A percentile compares a stretch with the other conserved stretches of the same genome.
Evolutionary conservation across 2,888 invertebrate species (phyloP).

Genomic region (Escarpia spicata): DNA sequence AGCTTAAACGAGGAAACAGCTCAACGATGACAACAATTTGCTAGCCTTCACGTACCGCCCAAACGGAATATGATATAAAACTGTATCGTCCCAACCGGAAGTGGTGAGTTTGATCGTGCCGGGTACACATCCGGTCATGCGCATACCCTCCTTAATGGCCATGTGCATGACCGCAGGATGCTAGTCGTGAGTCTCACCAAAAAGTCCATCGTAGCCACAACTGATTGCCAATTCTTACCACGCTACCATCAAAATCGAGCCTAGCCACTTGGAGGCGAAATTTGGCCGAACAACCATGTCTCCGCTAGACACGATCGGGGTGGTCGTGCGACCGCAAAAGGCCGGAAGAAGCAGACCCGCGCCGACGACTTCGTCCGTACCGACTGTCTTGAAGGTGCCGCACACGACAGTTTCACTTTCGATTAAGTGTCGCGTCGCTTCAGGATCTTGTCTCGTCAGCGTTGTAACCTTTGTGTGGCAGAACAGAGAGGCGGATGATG

Average conservation of each 20-base stretch:
- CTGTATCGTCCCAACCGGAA: not conserved
- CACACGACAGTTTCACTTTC: not conserved
- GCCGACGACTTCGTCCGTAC: not conserved
- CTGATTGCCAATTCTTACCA: not conserved
- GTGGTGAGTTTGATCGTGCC: not conserved
- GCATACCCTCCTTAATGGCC: not conserved
- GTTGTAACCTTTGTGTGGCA: not conserved
- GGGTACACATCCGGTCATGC: not conserved
- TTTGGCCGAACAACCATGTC: not conserved
- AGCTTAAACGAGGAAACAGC: too few relatives aligned
- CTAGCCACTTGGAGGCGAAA: not conserved
- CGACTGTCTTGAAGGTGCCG: not conserved
- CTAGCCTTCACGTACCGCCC: not conserved
- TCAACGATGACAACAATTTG: not conserved
- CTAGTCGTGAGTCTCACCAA: not conserved
- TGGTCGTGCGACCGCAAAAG: not conserved
- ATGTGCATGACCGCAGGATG: not conserved
- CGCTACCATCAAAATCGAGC: not conserved
- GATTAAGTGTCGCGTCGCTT: not conserved
- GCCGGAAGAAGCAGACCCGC: not conserved
- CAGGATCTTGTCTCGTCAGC: not conserved
- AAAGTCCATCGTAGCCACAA: not conserved
- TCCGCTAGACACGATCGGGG: not conserved
- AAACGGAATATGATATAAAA: not conserved
- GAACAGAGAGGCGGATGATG: not conserved